Conservation (phyloP, 2,888 invertebrate species). For the Heliconius cydno region DNA sequence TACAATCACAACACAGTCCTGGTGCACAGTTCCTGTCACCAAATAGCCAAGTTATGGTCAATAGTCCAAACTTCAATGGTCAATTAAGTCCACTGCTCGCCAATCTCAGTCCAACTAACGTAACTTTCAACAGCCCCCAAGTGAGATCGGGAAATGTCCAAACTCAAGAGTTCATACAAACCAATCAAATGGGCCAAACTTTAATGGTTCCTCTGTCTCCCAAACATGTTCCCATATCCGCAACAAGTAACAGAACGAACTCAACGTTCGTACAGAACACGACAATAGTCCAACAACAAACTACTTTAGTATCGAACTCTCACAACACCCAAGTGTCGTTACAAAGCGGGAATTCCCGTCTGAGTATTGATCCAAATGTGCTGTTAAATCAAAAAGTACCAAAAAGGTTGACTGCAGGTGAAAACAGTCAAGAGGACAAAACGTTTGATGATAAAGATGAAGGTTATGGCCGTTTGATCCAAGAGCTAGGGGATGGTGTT, state of each 20-base stretch:
- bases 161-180: conserved; percentile 88
- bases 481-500: conserved; percentile 54
- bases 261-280: conserved; percentile 93
- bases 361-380: conserved; percentile 85
- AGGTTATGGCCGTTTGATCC: conserved; percentile 59
- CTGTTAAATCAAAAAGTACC: conserved; percentile 66
- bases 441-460: conserved; percentile 50
- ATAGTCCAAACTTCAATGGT: conserved; percentile 88
- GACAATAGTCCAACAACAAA: conserved; percentile 92
- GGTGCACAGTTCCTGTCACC: conserved; percentile 90
- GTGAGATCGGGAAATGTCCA: conserved; percentile 82
- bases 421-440: conserved; percentile 47
- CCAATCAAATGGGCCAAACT: conserved; percentile 87
- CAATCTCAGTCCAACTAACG: conserved; percentile 88
- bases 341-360: conserved; percentile 67
- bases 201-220: conserved; percentile 88
- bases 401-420: conserved; percentile 51
- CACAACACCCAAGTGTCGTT: conserved; percentile 72
- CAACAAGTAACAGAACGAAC: conserved; percentile 83
- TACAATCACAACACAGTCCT: conserved; percentile 86
- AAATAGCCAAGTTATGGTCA: conserved; percentile 89
- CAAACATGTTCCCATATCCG: conserved; percentile 82
- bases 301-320: conserved; percentile 89
- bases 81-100: conserved; percentile 91
- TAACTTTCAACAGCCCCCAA: conserved; percentile 84